Conservation (phyloP, 2,113 vertebrate species). For the Neomonachus schauinslandi region DNA sequence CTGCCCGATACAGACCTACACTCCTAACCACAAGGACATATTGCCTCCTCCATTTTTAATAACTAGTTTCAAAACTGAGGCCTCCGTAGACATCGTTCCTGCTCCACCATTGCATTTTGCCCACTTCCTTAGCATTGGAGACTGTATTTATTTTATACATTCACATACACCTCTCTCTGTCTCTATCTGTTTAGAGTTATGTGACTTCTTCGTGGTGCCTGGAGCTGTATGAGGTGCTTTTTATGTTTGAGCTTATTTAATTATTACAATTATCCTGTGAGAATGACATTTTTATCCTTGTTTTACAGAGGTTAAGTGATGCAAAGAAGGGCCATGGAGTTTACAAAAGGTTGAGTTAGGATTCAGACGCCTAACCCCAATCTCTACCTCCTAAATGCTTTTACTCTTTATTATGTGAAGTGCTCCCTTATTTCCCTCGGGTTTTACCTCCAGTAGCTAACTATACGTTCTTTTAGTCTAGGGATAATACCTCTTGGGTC, state of each 20-base stretch:
- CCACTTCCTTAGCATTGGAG: not conserved
- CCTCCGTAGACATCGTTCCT: not conserved
- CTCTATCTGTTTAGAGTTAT: not conserved
- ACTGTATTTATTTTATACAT: not conserved
- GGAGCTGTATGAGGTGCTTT: not conserved
- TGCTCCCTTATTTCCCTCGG: not conserved
- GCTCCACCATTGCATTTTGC: not conserved
- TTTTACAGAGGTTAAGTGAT: not conserved
- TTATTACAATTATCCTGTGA: not conserved
- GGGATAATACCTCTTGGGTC: not conserved
- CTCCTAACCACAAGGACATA: not conserved
- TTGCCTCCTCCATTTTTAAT: not conserved
- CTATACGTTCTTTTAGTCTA: not conserved
- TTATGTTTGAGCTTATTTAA: not conserved
- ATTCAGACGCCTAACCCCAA: not conserved
- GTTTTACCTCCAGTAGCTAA: not conserved
- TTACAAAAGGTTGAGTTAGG: not conserved
- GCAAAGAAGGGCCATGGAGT: not conserved
- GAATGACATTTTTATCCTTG: not conserved
- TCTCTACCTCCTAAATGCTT: not conserved
- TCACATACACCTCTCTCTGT: not conserved
- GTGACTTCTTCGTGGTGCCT: not conserved
- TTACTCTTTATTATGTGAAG: not conserved
- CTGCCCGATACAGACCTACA: not conserved
- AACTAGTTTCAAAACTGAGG: constrained; percentile 8